A percentile compares a stretch with the other conserved stretches of the same genome.
Conservation (phyloP, 1,140 invertebrate species). For the Cherax quadricarinatus region DNA sequence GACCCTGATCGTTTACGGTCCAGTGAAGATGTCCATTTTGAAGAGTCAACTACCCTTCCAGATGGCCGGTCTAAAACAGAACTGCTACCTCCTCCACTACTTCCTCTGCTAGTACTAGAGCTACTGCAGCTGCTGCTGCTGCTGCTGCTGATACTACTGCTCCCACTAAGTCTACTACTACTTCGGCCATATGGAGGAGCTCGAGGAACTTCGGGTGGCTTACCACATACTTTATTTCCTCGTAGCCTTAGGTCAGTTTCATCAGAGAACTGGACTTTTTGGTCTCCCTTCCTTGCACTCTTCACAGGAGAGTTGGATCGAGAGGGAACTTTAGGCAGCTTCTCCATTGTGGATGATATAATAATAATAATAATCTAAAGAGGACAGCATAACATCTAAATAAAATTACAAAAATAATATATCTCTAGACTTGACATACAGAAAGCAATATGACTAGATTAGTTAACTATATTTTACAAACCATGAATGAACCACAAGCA, state of each 20-base stretch:
- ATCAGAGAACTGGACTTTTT: slow-evolving; percentile 72
- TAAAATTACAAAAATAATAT: slow-evolving; percentile 69
- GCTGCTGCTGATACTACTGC: slow-evolving; percentile 70
- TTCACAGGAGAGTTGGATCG: slow-evolving; percentile 62
- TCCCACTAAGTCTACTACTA: slow-evolving; percentile 64
- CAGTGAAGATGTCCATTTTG: slow-evolving; percentile 64
- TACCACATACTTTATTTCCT: slow-evolving; percentile 67
- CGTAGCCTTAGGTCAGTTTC: slow-evolving; percentile 53
- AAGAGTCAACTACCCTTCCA: slow-evolving; percentile 31
- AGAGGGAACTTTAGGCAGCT: slow-evolving; percentile 61
- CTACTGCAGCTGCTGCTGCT: slow-evolving; percentile 64
- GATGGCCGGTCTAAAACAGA: slow-evolving; percentile 33
- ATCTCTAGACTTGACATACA: slow-evolving; percentile 54
- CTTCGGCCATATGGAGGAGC: slow-evolving; percentile 68
- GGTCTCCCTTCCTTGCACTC: slow-evolving; percentile 63
- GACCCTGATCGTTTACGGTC: slow-evolving; percentile 66
- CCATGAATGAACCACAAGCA: slow-evolving; percentile 22
- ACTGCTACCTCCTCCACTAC: slow-evolving; percentile 48
- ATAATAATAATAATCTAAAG: slow-evolving; percentile 44
- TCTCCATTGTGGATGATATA: slow-evolving; percentile 63
- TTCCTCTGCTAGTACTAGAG: slow-evolving; percentile 43
- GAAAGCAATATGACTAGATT: slow-evolving; percentile 56
- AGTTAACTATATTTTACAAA: slow-evolving; percentile 25
- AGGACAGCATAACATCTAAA: slow-evolving; percentile 63
- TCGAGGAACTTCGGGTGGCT: slow-evolving; percentile 70